Conservation (phyloP, 2,797 vertebrate genomes). For the Borostomias antarcticus region DNA sequence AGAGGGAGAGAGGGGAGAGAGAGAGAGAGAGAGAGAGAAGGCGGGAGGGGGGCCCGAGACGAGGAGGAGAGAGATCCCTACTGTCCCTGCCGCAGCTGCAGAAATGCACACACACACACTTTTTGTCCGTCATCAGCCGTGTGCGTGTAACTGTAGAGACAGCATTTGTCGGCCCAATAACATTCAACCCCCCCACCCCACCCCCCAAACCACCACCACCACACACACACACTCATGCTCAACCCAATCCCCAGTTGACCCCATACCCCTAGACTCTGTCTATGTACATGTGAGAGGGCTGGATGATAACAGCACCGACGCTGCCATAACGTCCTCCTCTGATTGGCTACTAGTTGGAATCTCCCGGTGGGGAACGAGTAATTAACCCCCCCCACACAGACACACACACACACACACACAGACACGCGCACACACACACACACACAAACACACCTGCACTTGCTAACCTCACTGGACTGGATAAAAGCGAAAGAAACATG, state of each 20-base stretch:
- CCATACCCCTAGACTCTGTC: not conserved
- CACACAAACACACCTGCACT: no score
- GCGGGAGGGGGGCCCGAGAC: not conserved
- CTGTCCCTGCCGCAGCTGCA: slow-evolving; percentile 44
- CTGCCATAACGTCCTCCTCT: no score
- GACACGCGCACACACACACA: no score
- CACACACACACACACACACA: no score
- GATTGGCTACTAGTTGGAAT: no score
- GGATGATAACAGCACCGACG: no score
- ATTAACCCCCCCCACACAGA: no score
- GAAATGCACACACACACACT: slow-evolving; percentile 44
- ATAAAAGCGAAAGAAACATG: no score
- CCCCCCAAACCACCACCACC: not conserved
- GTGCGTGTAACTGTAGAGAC: not conserved
- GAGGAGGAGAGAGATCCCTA: slow-evolving; percentile 29
- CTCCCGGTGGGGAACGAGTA: no score
- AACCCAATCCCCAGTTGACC: not conserved
- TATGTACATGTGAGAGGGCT: no score
- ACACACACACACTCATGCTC: not conserved
- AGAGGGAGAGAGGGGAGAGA: not conserved
- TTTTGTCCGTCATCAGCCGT: not conserved
- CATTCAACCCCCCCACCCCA: slow-evolving; percentile 4
- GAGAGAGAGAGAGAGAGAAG: not conserved
- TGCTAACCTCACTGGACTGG: no score
- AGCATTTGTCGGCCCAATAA: slow-evolving; percentile 37